Percentiles rank a stretch among this genome's conserved stretches.
Conservation (phyloP, 2,888 invertebrate genomes). For the Sialis lutaria region DNA sequence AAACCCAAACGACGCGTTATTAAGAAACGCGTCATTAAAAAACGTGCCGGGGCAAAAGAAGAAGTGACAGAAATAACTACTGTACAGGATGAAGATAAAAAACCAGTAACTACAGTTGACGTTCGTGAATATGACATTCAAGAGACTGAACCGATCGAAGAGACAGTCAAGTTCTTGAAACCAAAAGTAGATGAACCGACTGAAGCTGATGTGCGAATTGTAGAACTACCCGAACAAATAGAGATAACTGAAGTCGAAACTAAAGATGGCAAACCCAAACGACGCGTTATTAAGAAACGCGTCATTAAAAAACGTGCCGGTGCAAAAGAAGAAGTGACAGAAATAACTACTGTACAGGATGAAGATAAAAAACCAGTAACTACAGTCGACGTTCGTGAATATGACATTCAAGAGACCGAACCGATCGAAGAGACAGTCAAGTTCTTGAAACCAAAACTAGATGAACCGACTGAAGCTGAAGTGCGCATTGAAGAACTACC, state of each 20-base stretch:
- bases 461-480: conserved; percentile 5
- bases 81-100: conserved; percentile 20
- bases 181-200: conserved; percentile 5
- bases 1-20: conserved; percentile 8
- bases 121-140: conserved; percentile 7
- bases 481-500: conserved; percentile 11
- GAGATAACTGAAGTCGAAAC: conserved; percentile 16
- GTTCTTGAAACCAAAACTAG: conserved; percentile 2
- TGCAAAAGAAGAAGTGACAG: conserved; percentile 4
- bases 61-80: conserved; percentile 9
- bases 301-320: conserved; percentile 6
- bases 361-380: conserved; percentile 8
- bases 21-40: conserved; percentile 8
- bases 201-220: conserved; percentile 11
- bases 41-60: conserved; percentile 10
- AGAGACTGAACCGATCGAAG: conserved; percentile 11
- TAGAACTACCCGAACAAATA: conserved; percentile 24
- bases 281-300: conserved; percentile 1
- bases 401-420: background rate
- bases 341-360: conserved; percentile 13
- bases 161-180: conserved; percentile 12
- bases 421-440: conserved; percentile 2
- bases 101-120: conserved; percentile 15
- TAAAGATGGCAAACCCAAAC: conserved; percentile 14
- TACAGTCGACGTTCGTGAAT: conserved; percentile 7